A percentile compares a stretch with the other conserved stretches of the same genome.
These are phyloP conservation scores for Peromyscus leucopus DNA, from an alignment of 2,113 vertebrate genomes.

Conservation along the genomic window DNA sequence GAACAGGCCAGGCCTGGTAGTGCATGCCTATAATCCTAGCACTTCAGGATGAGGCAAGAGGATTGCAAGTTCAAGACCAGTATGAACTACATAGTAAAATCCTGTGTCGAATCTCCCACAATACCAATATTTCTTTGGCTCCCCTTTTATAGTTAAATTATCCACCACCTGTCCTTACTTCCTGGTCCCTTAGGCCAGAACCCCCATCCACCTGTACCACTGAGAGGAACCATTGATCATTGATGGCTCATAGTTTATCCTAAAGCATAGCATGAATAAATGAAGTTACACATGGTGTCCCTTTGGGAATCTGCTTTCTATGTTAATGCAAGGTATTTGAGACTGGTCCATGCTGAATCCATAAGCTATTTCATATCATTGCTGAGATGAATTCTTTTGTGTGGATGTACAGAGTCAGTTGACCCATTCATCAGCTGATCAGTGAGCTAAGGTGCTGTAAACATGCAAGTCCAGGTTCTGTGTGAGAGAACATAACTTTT, in stretches of 20 bases:
- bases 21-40: background rate
- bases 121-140: background rate
- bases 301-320: background rate
- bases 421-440: background rate
- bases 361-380: background rate
- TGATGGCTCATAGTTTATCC: background rate
- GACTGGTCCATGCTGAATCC: background rate
- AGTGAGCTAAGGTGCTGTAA: background rate
- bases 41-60: background rate
- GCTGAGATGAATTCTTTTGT: too few species aligned
- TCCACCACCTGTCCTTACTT: background rate
- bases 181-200: background rate
- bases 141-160: background rate
- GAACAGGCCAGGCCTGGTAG: background rate
- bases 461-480: background rate
- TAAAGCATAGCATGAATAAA: background rate
- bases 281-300: background rate
- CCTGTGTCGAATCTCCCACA: too few species aligned
- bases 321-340: background rate
- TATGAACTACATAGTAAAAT: background rate
- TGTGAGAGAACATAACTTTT: background rate
- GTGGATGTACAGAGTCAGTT: background rate
- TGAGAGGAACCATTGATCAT: too few species aligned
- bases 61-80: background rate
- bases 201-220: background rate